Conservation (phyloP, 2,113 vertebrate species). For the Ciconia maguari region DNA sequence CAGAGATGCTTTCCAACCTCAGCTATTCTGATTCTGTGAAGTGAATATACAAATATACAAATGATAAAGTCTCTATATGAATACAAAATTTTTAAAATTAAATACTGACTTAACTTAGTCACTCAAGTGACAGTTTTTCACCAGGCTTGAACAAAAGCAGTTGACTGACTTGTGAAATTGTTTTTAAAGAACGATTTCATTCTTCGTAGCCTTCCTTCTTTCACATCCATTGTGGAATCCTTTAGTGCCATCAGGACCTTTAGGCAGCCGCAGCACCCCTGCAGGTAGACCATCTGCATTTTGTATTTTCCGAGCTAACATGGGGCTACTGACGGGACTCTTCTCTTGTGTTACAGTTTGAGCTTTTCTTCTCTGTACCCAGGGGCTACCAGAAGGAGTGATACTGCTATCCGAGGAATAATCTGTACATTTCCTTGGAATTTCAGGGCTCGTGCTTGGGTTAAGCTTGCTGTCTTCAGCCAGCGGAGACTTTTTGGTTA, state of each 20-base stretch:
- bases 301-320: constrained; percentile 86
- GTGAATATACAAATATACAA: constrained; percentile 34
- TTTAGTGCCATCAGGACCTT: constrained; percentile 90
- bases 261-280: constrained; percentile 87
- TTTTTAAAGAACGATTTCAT: not conserved
- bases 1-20: not conserved
- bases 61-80: not conserved
- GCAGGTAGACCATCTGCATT: constrained; percentile 86
- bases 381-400: constrained; percentile 93
- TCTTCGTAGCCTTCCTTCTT: constrained; percentile 66
- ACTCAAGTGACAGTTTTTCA: constrained; percentile 27
- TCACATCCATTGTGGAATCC: constrained; percentile 85
- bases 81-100: constrained; percentile 60
- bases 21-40: not conserved
- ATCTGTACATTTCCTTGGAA: constrained; percentile 78
- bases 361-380: constrained; percentile 92
- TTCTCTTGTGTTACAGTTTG: constrained; percentile 84
- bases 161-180: not conserved
- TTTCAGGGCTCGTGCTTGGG: constrained; percentile 76
- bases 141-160: not conserved
- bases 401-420: constrained; percentile 94
- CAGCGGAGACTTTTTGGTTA: constrained; percentile 84
- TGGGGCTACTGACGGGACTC: constrained; percentile 86
- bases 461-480: constrained; percentile 80
- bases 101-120: constrained; percentile 67